Conservation (phyloP, 64 coral and sea anemone genomes). For the Orbicella faveolata region DNA sequence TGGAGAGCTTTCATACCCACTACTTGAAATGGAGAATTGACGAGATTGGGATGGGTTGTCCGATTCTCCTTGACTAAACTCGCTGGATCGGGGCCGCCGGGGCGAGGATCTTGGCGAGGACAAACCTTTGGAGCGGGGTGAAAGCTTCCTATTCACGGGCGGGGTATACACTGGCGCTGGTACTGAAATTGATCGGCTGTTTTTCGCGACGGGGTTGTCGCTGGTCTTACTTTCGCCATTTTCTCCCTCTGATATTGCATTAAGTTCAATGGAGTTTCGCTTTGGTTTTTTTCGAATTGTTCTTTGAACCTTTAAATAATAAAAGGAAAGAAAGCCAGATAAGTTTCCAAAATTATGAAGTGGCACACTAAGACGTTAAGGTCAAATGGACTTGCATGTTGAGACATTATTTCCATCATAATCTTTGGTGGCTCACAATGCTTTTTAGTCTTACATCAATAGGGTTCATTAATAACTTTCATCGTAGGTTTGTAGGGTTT, state of each 20-base stretch:
- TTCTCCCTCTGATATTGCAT: not conserved
- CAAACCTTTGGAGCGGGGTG: not conserved
- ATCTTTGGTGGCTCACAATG: too few species aligned
- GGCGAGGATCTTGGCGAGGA: not conserved
- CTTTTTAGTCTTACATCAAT: not conserved
- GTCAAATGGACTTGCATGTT: too few species aligned
- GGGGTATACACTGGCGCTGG: not conserved
- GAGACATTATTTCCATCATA: too few species aligned
- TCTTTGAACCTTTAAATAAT: constrained; percentile 4
- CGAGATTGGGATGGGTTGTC: not conserved
- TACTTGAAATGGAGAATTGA: constrained; percentile 6
- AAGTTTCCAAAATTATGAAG: not conserved
- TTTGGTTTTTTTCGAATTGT: constrained; percentile 6
- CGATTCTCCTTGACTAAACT: not conserved
- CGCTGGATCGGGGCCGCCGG: not conserved
- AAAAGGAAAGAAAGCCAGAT: not conserved
- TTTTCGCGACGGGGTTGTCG: not conserved
- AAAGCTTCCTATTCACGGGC: not conserved
- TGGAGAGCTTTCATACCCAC: constrained; percentile 30
- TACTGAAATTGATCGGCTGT: not conserved
- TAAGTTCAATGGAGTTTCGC: not conserved
- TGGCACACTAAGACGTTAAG: too few species aligned
- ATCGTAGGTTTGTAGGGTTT: too few species aligned
- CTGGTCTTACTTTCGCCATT: not conserved
- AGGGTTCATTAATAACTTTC: not conserved